Evolutionary conservation across 2,888 invertebrate genomes (phyloP).

Genomic region (Trimorus sp.): DNA sequence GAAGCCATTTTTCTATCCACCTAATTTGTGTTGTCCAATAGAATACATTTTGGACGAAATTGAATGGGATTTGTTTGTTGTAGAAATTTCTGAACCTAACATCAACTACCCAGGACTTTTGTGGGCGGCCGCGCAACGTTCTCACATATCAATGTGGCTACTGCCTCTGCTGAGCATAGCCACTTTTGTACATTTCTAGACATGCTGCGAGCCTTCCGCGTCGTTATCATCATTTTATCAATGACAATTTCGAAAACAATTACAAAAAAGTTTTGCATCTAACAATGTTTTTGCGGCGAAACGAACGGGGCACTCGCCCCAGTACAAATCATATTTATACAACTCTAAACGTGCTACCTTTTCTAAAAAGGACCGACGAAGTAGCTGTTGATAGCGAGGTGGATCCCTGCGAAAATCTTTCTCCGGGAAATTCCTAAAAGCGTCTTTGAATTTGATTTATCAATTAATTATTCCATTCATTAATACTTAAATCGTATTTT

Average conservation of each 20-base stretch:
- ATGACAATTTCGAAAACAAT: too few relatives aligned
- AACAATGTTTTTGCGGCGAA: slow-evolving; percentile 26
- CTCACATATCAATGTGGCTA: slow-evolving; percentile 74
- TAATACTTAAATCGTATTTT: too few relatives aligned
- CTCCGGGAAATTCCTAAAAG: too few relatives aligned
- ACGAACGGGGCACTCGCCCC: slow-evolving; percentile 3
- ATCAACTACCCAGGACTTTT: slow-evolving; percentile 87
- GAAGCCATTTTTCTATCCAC: too few relatives aligned
- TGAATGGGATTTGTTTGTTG: slow-evolving; percentile 62
- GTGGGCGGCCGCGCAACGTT: slow-evolving; percentile 79
- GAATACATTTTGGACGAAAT: too few relatives aligned
- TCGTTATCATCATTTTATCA: too few relatives aligned
- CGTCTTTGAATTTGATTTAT: too few relatives aligned
- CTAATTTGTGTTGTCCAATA: too few relatives aligned
- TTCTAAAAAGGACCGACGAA: slow-evolving; percentile 20
- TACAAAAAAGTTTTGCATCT: too few relatives aligned
- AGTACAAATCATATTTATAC: slow-evolving; percentile 46
- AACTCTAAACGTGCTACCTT: slow-evolving; percentile 31
- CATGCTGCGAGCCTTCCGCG: slow-evolving; percentile 19
- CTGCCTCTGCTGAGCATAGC: slow-evolving; percentile 69
- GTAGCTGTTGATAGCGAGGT: too few relatives aligned
- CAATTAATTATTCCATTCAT: too few relatives aligned
- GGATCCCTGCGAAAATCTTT: too few relatives aligned
- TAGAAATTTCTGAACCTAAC: slow-evolving; percentile 88
- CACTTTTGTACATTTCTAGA: slow-evolving; percentile 67